phyloP scores from a whole-genome alignment of 2,888 invertebrate species.

The Drosophila mercatorum region DNA sequence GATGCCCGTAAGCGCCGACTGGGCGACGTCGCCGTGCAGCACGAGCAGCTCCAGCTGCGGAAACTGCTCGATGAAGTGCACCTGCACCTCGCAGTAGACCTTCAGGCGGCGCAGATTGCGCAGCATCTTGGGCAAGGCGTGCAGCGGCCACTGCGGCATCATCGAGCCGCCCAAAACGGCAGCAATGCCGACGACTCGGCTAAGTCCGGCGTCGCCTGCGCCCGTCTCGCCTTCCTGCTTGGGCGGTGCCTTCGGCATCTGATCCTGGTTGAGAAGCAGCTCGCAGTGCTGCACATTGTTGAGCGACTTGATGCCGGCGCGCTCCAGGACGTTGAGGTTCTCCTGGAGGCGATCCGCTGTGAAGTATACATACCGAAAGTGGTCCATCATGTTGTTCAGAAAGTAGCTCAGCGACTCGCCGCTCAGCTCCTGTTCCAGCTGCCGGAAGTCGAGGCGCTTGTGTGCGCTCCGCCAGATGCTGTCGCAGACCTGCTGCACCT shows the following conservation, averaged over 20 bases:
- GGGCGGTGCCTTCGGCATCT: not conserved
- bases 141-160: constrained; percentile 54
- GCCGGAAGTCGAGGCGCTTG: constrained; percentile 44
- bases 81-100: constrained; percentile 50
- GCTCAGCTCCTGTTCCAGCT: constrained; percentile 22
- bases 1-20: constrained; percentile 50
- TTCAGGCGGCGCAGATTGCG: constrained; percentile 44
- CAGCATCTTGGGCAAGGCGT: constrained; percentile 50
- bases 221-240: not conserved
- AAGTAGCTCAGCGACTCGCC: constrained; percentile 30
- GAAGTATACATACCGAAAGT: constrained; percentile 37
- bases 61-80: constrained; percentile 58
- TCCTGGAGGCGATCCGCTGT: constrained; percentile 45
- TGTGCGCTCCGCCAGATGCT: constrained; percentile 24
- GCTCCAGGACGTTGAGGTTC: constrained; percentile 40
- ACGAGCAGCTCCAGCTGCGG: constrained; percentile 34
- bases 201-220: not conserved
- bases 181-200: constrained; percentile 2
- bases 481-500: constrained; percentile 22
- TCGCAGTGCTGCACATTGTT: constrained; percentile 41
- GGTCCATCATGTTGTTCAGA: constrained; percentile 36
- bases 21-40: constrained; percentile 34
- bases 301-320: constrained; percentile 32
- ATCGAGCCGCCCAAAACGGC: constrained; percentile 12
- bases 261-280: constrained; percentile 5